Conservation (phyloP, 2,797 vertebrate species). For the Gobionotothen gibberifrons region DNA sequence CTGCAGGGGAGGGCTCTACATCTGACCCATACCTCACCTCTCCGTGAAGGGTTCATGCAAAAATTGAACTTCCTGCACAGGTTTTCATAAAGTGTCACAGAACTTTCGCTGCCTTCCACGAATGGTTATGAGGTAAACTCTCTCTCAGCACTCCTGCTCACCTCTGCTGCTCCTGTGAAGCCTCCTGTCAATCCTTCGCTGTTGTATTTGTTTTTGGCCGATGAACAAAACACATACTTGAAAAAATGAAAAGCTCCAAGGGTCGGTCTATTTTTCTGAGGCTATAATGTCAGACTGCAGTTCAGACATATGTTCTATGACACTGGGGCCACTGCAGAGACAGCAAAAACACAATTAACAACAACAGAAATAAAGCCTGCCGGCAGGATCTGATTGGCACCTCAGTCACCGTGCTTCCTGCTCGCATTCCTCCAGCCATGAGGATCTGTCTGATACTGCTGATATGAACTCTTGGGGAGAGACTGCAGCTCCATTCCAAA, state of each 20-base stretch:
- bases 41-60: background rate
- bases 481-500: constrained; percentile 36
- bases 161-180: constrained; percentile 3
- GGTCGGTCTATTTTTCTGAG: constrained; percentile 66
- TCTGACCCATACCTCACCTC: constrained; percentile 12
- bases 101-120: constrained; percentile 6
- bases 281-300: constrained; percentile 71
- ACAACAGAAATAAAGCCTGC: constrained; percentile 41
- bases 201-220: constrained; percentile 52
- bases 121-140: constrained; percentile 7
- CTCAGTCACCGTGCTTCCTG: constrained; percentile 44
- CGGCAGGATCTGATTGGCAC: constrained; percentile 54
- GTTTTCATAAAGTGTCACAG: constrained; percentile 24
- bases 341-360: constrained; percentile 71
- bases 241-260: constrained; percentile 50
- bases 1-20: constrained; percentile 1
- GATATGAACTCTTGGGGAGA: constrained; percentile 43
- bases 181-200: constrained; percentile 38
- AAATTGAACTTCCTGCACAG: background rate
- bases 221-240: constrained; percentile 45
- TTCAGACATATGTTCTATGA: constrained; percentile 73
- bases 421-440: constrained; percentile 42
- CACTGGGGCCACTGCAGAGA: constrained; percentile 42
- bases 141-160: constrained; percentile 5
- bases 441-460: constrained; percentile 51